Conservation (phyloP, 2,888 invertebrate genomes). For the Cremastinae sp. region DNA sequence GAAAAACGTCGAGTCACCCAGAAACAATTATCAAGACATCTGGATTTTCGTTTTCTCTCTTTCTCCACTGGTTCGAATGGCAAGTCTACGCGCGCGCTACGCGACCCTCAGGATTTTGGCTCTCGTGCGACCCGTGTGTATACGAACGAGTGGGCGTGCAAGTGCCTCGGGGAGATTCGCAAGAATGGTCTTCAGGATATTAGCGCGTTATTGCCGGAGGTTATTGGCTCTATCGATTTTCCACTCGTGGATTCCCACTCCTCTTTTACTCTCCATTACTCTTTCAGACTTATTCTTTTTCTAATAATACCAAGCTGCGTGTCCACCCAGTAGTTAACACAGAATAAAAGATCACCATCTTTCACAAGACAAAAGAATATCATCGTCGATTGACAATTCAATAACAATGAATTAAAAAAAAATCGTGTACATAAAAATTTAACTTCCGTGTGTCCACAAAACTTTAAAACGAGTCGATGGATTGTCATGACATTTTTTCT, state of each 20-base stretch:
- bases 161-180: constrained; percentile 64
- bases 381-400: constrained; percentile 33
- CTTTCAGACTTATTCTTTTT: constrained; percentile 2
- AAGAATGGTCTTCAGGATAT: constrained; percentile 78
- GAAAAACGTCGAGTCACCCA: constrained; percentile 62
- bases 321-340: constrained; percentile 46
- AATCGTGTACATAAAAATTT: too few species aligned
- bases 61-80: constrained; percentile 3
- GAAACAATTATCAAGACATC: constrained; percentile 67
- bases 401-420: constrained; percentile 35
- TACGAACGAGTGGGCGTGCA: constrained; percentile 61
- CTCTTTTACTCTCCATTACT: neutral
- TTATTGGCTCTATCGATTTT: constrained; percentile 77
- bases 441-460: too few species aligned
- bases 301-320: constrained; percentile 13
- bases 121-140: constrained; percentile 30
- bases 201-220: constrained; percentile 76
- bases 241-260: constrained; percentile 37
- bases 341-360: constrained; percentile 49
- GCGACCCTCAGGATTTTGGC: constrained; percentile 42
- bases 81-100: constrained; percentile 29
- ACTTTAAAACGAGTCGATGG: too few species aligned
- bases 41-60: constrained; percentile 44
- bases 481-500: too few species aligned
- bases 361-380: constrained; percentile 36